A percentile compares a stretch with the other conserved stretches of the same genome.
phyloP scores from a whole-genome alignment of 2,797 vertebrate species.

The Sebastes taczanowskii region DNA sequence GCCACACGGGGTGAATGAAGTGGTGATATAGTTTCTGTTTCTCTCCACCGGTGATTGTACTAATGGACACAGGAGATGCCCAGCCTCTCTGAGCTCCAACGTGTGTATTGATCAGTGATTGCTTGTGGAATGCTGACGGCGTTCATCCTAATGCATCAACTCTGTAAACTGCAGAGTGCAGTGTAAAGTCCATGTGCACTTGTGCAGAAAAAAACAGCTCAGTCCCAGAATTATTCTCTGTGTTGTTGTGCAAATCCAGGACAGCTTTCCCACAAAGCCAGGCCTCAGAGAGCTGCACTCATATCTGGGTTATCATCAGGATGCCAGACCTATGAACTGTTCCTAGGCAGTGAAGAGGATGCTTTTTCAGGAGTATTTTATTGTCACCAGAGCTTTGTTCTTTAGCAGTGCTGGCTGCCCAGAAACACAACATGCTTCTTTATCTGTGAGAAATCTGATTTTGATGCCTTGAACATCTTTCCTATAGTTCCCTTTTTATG shows the following conservation, averaged over 20 bases:
- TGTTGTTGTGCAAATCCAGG: slow-evolving; percentile 5
- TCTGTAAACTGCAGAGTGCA: not conserved
- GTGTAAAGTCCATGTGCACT: slow-evolving; percentile 16
- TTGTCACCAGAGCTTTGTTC: not conserved
- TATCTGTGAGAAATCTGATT: not conserved
- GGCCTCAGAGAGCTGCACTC: not conserved
- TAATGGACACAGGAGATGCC: slow-evolving; percentile 43
- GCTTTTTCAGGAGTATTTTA: not conserved
- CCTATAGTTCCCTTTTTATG: not conserved
- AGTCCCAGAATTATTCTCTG: not conserved
- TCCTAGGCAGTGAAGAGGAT: not conserved
- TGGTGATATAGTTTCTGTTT: slow-evolving; percentile 20
- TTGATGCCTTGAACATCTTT: not conserved
- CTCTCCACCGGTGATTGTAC: slow-evolving; percentile 13
- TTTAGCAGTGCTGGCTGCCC: not conserved
- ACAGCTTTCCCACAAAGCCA: not conserved
- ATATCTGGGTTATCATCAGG: not conserved
- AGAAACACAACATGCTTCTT: not conserved
- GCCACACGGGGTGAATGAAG: not conserved
- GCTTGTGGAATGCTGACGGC: slow-evolving; percentile 18
- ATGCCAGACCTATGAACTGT: slow-evolving; percentile 3
- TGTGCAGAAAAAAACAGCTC: slow-evolving; percentile 1
- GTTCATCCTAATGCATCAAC: slow-evolving; percentile 24
- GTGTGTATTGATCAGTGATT: slow-evolving; percentile 51
- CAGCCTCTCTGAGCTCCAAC: not conserved